phyloP scores from a whole-genome alignment of 2,797 vertebrate genomes.

The Aldrovandia affinis region DNA sequence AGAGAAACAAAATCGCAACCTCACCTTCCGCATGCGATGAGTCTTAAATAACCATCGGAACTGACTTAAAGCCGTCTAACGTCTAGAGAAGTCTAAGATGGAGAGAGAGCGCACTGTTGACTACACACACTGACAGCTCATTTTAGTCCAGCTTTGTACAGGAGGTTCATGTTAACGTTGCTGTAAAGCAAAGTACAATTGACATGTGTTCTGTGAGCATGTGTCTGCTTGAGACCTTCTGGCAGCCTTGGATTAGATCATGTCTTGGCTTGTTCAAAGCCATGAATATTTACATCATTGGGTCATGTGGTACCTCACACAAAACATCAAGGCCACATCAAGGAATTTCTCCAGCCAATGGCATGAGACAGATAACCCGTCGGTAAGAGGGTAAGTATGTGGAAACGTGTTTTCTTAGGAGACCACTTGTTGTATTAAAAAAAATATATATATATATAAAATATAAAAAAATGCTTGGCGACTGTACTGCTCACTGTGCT shows the following conservation, averaged over 20 bases:
- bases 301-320: constrained; percentile 60
- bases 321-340: constrained; percentile 56
- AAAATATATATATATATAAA: neutral
- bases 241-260: constrained; percentile 67
- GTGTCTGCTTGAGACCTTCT: constrained; percentile 53
- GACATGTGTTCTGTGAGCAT: constrained; percentile 47
- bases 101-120: neutral
- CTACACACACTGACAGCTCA: constrained; percentile 43
- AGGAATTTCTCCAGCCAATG: constrained; percentile 45
- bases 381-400: constrained; percentile 46
- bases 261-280: constrained; percentile 70
- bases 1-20: constrained; percentile 54
- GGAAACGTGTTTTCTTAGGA: constrained; percentile 44
- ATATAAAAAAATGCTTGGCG: too few relatives aligned
- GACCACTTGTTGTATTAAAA: constrained; percentile 44
- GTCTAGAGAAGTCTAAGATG: constrained; percentile 31
- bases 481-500: neutral
- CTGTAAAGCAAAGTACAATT: constrained; percentile 49
- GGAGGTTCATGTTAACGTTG: constrained; percentile 54
- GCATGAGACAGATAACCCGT: constrained; percentile 59
- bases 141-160: constrained; percentile 54
- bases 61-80: constrained; percentile 44
- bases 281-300: constrained; percentile 73
- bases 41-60: constrained; percentile 44
- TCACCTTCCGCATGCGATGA: constrained; percentile 50